Evolutionary conservation across 2,113 vertebrate genomes (phyloP).

Genomic region (Globicephala melas): DNA sequence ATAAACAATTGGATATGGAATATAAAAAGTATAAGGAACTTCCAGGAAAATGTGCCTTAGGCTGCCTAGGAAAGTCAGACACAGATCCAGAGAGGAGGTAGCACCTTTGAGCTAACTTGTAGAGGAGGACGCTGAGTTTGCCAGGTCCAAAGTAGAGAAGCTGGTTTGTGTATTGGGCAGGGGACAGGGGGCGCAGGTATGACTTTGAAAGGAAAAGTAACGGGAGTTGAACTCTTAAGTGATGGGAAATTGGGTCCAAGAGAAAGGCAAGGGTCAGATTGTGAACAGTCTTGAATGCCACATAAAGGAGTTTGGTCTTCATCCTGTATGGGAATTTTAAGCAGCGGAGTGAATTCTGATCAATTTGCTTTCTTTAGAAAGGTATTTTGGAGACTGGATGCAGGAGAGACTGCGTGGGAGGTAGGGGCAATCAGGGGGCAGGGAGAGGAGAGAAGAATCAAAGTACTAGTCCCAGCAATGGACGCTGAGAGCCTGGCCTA

Average conservation of each 20-base stretch:
- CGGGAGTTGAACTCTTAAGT: not conserved
- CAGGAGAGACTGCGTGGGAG: not conserved
- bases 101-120: not conserved
- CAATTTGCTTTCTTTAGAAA: not conserved
- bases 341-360: not conserved
- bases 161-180: not conserved
- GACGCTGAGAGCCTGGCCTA: not conserved
- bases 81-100: not conserved
- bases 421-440: not conserved
- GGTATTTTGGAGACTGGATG: not conserved
- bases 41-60: not conserved
- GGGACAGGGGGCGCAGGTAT: not conserved
- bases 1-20: not conserved
- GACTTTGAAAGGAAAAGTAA: not conserved
- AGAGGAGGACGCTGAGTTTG: not conserved
- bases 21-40: not conserved
- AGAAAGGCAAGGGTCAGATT: not conserved
- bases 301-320: not conserved
- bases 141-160: not conserved
- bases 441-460: not conserved
- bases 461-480: not conserved
- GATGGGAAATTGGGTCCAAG: not conserved
- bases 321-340: not conserved
- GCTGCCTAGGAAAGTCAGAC: not conserved
- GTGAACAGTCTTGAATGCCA: not conserved